Conservation (phyloP, 2,797 vertebrate genomes). For the Acipenser oxyrinchus region DNA sequence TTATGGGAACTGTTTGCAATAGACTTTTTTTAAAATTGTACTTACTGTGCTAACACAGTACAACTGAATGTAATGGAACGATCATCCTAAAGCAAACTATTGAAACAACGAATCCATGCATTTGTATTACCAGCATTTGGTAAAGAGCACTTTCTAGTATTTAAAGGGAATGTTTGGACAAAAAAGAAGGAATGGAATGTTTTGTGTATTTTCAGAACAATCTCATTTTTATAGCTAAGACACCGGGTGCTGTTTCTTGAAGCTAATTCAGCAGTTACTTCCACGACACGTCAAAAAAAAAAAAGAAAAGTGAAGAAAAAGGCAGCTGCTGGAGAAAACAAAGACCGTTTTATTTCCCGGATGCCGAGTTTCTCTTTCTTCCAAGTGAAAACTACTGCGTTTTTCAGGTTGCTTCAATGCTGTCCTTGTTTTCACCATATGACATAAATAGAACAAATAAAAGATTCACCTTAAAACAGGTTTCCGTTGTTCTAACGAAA, state of each 20-base stretch:
- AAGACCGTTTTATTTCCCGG: constrained; percentile 28
- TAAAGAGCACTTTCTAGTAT: no score
- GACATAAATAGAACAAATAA: constrained; percentile 46
- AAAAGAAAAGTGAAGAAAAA: not conserved
- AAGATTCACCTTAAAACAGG: constrained; percentile 64
- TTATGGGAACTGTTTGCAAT: no score
- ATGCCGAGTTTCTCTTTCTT: constrained; percentile 4
- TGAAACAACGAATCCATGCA: no score
- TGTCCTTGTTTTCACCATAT: constrained; percentile 17
- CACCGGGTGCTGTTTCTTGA: constrained; percentile 25
- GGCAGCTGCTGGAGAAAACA: constrained; percentile 12
- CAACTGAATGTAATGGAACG: no score
- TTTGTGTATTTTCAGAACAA: not conserved
- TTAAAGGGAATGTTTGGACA: no score
- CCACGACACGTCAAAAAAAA: no score
- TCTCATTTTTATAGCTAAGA: no score
- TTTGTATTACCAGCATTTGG: no score
- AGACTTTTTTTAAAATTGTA: no score
- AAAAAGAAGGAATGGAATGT: no score
- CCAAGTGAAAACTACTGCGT: not conserved
- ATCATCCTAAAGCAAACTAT: no score
- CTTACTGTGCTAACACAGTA: no score
- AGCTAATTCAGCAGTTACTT: not conserved
- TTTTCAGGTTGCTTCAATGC: constrained; percentile 4
- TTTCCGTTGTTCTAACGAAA: constrained; percentile 64